Base-by-base conservation (phyloP, 2,888 invertebrate species). In the Anthrax anthrax region DNA sequence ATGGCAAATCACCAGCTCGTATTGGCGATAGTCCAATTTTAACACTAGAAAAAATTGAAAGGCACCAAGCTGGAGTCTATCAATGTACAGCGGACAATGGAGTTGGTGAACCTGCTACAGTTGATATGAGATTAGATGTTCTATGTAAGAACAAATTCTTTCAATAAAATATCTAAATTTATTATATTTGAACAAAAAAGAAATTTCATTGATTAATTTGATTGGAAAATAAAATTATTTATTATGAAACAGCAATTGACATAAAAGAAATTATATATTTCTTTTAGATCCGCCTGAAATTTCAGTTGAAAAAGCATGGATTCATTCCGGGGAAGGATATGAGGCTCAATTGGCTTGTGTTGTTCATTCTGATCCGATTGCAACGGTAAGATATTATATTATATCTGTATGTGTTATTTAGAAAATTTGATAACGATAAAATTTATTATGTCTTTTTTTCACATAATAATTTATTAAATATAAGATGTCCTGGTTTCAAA, bases 401-500 rank as follows among this genome's bases (percentile, higher is more conserved):
- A 8, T 23, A 23, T 23, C 23, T 23, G 8, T 23, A 23, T 23
- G 23, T 23, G 8, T 23, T 23, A 6, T 8, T 23, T 8, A 6
- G 23, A 23, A 29, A 9, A 9, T 29, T 9, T 9, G 29, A 9
- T 29, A 29, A 29, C 29, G 12, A 29, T n/a, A n/a, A n/a, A 9
- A 12, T 34, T 34, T 34, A 34, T 16, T 13, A 16, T 36, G 5
- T 36, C 4, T 36, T 16, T n/a, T 36, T 36, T n/a, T 16, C 16
- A 36, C 36, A 8, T 27, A 2, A 27, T 1, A 27, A 8, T 27
- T 8, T 27, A 19, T 18, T 48, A 32, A 16, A 27, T 55, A 60
- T 42, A 70, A 80, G 78, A 77, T 81, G 42, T 72, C 77, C 14
- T 81, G 81, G 81, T 80, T 78, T 63, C 80, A 81, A 59, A 80